Conservation (phyloP, 2,888 invertebrate species). For the Leptinotarsa rubiginosa region DNA sequence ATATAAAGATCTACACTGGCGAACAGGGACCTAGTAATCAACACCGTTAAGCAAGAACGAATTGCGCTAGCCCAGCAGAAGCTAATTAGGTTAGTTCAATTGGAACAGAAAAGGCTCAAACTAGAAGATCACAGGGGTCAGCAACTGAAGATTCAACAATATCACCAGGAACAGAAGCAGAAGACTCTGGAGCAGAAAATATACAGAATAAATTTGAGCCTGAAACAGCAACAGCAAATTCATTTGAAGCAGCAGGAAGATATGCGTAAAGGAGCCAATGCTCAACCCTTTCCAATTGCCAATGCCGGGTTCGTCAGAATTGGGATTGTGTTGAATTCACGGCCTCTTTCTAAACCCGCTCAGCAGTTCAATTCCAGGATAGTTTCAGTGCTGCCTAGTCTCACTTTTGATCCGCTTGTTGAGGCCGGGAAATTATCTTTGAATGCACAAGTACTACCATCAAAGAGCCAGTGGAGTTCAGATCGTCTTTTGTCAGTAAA, state of each 20-base stretch:
- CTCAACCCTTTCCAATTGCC: conserved; percentile 54
- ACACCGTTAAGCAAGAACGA: conserved; percentile 24
- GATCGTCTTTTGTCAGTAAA: conserved; percentile 47
- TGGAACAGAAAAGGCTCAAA: conserved; percentile 44
- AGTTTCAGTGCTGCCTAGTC: conserved; percentile 70
- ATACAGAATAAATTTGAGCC: conserved; percentile 70
- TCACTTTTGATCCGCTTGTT: conserved; percentile 61
- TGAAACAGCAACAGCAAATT: conserved; percentile 65
- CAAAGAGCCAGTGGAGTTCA: conserved; percentile 59
- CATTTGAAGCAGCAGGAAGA: conserved; percentile 66
- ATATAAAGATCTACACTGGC: conserved; percentile 69
- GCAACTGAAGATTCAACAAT: conserved; percentile 33
- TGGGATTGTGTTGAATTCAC: conserved; percentile 24
- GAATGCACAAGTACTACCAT: conserved; percentile 64
- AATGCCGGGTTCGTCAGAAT: conserved; percentile 35
- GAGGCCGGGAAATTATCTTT: conserved; percentile 58
- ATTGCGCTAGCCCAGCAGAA: conserved; percentile 27
- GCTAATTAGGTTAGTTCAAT: conserved; percentile 39
- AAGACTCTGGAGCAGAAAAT: conserved; percentile 78
- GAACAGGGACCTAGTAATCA: conserved; percentile 48
- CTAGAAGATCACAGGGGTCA: conserved; percentile 41
- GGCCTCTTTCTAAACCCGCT: conserved; percentile 13
- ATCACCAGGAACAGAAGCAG: conserved; percentile 70
- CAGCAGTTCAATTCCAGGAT: conserved; percentile 13
- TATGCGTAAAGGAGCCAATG: conserved; percentile 61